These are phyloP conservation scores for Zygothrica quintamaculata DNA, from an alignment of 2,888 invertebrate genomes.

Conservation along the genomic window DNA sequence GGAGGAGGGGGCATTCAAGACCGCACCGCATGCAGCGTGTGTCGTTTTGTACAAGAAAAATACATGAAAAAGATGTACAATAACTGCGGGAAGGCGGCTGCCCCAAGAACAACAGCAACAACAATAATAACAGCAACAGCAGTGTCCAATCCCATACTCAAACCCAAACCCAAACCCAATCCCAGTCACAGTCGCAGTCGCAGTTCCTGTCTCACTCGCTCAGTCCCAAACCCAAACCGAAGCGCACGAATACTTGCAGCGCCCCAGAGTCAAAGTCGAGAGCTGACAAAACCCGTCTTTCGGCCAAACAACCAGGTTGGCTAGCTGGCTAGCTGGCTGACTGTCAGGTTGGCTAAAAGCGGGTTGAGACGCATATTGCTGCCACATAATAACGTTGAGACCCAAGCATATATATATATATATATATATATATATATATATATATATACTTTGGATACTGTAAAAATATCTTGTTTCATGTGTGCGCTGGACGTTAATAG, in stretches of 20 bases:
- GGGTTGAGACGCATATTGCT: background rate
- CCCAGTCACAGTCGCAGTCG: background rate
- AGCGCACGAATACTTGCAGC: constrained; percentile 53
- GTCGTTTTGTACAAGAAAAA: constrained; percentile 71
- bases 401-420: constrained; percentile 40
- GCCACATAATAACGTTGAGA: constrained; percentile 63
- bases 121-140: no score
- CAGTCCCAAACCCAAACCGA: constrained; percentile 27
- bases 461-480: constrained; percentile 81
- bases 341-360: background rate
- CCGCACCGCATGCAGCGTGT: constrained; percentile 80
- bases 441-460: constrained; percentile 55
- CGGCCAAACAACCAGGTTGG: background rate
- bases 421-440: no score
- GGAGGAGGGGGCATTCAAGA: constrained; percentile 39
- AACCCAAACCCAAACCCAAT: constrained; percentile 12
- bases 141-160: constrained; percentile 19
- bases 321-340: constrained; percentile 2
- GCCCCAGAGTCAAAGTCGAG: constrained; percentile 67
- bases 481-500: constrained; percentile 81
- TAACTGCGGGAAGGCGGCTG: constrained; percentile 65
- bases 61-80: constrained; percentile 48
- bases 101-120: background rate
- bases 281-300: constrained; percentile 66
- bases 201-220: no score